Evolutionary conservation across 1,140 invertebrate genomes (phyloP).

Genomic region (Zaprionus gabonicus): DNA sequence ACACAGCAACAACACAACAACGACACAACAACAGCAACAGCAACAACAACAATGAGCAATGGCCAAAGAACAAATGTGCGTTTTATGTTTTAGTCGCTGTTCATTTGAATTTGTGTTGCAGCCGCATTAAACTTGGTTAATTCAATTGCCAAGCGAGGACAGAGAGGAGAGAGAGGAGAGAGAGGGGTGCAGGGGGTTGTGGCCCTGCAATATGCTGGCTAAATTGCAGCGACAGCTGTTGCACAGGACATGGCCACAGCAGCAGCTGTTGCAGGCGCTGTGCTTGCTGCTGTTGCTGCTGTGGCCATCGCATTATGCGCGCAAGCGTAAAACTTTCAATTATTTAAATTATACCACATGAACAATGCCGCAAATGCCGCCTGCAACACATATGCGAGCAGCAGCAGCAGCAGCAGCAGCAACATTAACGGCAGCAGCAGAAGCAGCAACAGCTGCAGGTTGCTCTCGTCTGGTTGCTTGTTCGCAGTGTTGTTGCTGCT

Average conservation of each 20-base stretch:
- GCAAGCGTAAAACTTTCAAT: constrained; percentile 83
- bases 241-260: constrained; percentile 7
- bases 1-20: background rate
- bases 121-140: constrained; percentile 68
- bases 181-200: background rate
- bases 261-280: constrained; percentile 23
- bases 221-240: constrained; percentile 48
- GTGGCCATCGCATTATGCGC: constrained; percentile 70
- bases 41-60: constrained; percentile 8
- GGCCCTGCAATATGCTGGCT: constrained; percentile 67
- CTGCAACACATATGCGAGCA: constrained; percentile 63
- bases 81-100: constrained; percentile 57
- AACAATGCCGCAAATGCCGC: constrained; percentile 77
- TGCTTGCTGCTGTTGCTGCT: constrained; percentile 32
- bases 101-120: constrained; percentile 68
- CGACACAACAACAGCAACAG: constrained; percentile 2
- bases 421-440: constrained; percentile 20
- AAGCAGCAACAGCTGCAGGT: constrained; percentile 65
- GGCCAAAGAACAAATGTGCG: constrained; percentile 9
- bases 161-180: background rate
- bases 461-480: constrained; percentile 47
- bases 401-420: constrained; percentile 38
- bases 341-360: constrained; percentile 84
- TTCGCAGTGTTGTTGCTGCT: constrained; percentile 37
- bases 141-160: constrained; percentile 63